phyloP scores from a whole-genome alignment of 35 echinoderm and acorn worm species.

The Nesometra sesokonis region DNA sequence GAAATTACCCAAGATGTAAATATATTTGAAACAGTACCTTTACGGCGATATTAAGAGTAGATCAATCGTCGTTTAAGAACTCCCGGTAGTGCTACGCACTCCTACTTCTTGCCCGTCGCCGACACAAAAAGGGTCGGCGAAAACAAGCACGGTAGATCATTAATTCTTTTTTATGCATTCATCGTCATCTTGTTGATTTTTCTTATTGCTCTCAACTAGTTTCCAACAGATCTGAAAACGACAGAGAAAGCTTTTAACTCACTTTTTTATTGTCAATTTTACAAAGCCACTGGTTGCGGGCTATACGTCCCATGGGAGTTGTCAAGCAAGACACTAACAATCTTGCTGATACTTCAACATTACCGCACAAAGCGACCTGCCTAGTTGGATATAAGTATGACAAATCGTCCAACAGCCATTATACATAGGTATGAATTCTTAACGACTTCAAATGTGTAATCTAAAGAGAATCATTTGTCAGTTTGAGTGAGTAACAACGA shows the following conservation, averaged over 20 bases:
- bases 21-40: not conserved
- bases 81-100: not conserved
- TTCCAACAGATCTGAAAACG: not conserved
- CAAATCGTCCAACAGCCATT: not conserved
- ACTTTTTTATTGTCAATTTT: slow-evolving; percentile 1
- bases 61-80: not conserved
- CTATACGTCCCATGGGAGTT: not conserved
- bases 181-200: not conserved
- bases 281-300: not conserved
- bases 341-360: not conserved
- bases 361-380: not conserved
- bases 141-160: not conserved
- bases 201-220: not conserved
- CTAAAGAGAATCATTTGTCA: not conserved
- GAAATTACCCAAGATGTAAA: not conserved
- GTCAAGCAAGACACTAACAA: not conserved
- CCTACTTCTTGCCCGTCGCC: not conserved
- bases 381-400: not conserved
- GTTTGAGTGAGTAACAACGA: not conserved
- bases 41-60: not conserved
- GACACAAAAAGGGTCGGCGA: not conserved
- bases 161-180: not conserved
- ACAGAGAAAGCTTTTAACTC: not conserved
- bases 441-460: not conserved
- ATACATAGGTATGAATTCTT: slow-evolving; percentile 1